Conservation (phyloP, 2,797 vertebrate genomes). For the Artibeus lituratus region DNA sequence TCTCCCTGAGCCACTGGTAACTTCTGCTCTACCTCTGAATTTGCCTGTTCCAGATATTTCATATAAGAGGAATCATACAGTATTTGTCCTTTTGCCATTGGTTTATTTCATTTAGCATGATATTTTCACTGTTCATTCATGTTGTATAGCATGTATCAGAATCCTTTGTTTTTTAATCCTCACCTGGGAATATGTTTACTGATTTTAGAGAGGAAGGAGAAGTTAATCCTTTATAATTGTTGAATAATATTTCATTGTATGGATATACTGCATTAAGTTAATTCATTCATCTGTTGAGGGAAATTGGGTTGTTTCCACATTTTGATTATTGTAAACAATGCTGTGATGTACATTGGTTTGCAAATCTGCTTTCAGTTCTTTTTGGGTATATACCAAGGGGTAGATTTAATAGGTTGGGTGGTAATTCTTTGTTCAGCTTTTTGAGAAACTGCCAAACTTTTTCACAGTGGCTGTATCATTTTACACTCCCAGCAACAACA, state of each 20-base stretch:
- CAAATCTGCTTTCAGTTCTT: not conserved
- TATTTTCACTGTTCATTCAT: not conserved
- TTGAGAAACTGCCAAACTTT: not conserved
- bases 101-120: not conserved
- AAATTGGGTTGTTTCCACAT: not conserved
- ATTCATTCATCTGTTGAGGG: not conserved
- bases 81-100: not conserved
- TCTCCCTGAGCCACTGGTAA: not conserved
- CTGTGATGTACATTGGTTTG: not conserved
- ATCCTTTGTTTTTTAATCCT: not conserved
- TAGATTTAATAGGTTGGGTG: not conserved
- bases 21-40: not conserved
- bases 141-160: not conserved
- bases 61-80: not conserved
- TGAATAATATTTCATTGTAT: not conserved
- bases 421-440: not conserved
- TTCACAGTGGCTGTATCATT: not conserved
- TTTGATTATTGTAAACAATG: not conserved
- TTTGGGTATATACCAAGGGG: not conserved
- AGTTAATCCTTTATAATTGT: not conserved
- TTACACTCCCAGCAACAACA: not conserved
- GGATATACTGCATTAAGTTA: not conserved
- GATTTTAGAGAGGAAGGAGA: not conserved
- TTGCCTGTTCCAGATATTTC: not conserved
- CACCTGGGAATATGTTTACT: not conserved